A percentile compares a stretch with the other conserved stretches of the same genome.
Conservation (phyloP, 2,797 vertebrate species). For the Phoxinus dragarum region DNA sequence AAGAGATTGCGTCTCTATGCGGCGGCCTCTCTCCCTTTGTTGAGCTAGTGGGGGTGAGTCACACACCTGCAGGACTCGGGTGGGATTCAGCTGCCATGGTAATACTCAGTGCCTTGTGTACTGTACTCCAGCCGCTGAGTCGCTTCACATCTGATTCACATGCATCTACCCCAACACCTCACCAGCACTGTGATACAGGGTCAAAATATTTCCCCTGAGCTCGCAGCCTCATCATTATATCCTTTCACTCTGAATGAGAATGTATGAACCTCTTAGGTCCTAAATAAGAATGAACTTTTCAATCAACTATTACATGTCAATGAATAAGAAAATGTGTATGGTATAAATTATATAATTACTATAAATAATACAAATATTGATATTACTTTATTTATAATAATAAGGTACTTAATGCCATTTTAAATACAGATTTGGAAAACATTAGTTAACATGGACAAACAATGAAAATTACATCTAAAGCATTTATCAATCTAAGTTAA, state of each 20-base stretch:
- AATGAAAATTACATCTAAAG: background rate
- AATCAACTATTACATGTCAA: background rate
- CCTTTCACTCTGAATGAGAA: slow-evolving; percentile 14
- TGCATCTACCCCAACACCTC: slow-evolving; percentile 49
- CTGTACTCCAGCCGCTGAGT: slow-evolving; percentile 53
- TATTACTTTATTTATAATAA: background rate
- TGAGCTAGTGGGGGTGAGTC: slow-evolving; percentile 63
- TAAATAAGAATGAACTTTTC: background rate
- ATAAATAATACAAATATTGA: background rate
- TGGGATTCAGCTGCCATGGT: slow-evolving; percentile 67
- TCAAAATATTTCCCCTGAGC: slow-evolving; percentile 35
- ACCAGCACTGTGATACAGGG: slow-evolving; percentile 12
- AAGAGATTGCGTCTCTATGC: slow-evolving; percentile 55
- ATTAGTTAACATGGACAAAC: background rate
- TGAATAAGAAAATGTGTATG: background rate
- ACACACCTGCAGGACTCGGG: slow-evolving; percentile 65
- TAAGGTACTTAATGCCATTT: background rate
- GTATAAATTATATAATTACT: background rate
- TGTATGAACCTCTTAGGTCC: too few relatives aligned
- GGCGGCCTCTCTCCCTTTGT: slow-evolving; percentile 58
- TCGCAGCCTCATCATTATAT: slow-evolving; percentile 26
- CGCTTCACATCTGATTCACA: slow-evolving; percentile 58
- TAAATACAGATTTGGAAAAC: background rate
- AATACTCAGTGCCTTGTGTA: slow-evolving; percentile 59
- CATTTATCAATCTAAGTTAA: background rate